Conservation (phyloP, 2,797 vertebrate genomes). For the Hylomyscus alleni region DNA sequence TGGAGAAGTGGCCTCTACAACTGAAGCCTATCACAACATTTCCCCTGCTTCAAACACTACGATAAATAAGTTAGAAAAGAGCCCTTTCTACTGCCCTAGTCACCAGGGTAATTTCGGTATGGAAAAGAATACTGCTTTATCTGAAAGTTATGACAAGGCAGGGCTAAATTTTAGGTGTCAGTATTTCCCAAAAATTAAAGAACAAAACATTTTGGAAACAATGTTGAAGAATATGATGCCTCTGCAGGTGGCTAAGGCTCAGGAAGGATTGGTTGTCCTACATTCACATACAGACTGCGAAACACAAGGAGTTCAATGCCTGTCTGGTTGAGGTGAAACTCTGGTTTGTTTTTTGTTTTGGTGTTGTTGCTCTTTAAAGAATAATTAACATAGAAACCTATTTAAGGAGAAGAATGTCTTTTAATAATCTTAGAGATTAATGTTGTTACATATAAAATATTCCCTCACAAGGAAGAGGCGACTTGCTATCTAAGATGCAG, state of each 20-base stretch:
- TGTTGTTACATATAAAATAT: neutral
- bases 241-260: neutral
- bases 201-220: constrained; percentile 9
- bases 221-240: constrained; percentile 22
- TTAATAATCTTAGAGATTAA: constrained; percentile 55
- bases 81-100: neutral
- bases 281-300: neutral
- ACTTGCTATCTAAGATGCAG: neutral
- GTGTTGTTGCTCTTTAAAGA: neutral
- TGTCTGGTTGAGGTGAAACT: neutral
- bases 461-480: neutral
- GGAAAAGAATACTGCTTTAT: neutral
- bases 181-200: constrained; percentile 61
- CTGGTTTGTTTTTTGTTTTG: neutral
- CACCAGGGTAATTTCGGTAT: neutral
- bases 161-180: constrained; percentile 19
- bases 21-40: constrained; percentile 1
- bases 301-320: neutral
- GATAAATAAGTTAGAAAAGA: constrained; percentile 16
- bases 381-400: constrained; percentile 34
- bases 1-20: constrained; percentile 10
- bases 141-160: constrained; percentile 31
- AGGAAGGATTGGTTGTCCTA: neutral
- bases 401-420: constrained; percentile 7
- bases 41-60: neutral